Evolutionary conservation across 2,113 vertebrate species (phyloP).

Genomic region (Hiodon tergisus): DNA sequence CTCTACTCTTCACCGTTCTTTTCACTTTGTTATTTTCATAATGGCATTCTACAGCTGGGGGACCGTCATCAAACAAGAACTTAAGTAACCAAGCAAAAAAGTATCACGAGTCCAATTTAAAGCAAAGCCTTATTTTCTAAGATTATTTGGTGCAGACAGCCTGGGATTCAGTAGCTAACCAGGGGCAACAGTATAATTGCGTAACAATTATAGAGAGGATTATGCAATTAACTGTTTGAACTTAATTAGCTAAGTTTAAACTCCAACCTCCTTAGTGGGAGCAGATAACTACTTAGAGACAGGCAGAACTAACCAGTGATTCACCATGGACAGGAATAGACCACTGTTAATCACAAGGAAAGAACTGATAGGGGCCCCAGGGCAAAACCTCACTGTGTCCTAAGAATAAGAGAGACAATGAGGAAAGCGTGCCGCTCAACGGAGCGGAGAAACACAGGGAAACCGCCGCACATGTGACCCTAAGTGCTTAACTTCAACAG

Average conservation of each 20-base stretch:
- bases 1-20: not conserved
- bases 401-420: too few species aligned
- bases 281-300: not conserved
- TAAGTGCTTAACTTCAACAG: too few species aligned
- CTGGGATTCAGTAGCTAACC: not conserved
- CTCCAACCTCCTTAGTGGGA: not conserved
- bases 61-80: not conserved
- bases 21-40: not conserved
- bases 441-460: too few species aligned
- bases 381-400: too few species aligned
- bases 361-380: too few species aligned
- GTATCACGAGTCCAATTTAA: not conserved
- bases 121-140: not conserved
- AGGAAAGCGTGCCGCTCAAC: too few species aligned
- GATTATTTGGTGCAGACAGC: not conserved
- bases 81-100: not conserved
- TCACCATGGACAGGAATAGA: not conserved
- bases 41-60: too few species aligned
- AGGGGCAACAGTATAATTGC: not conserved
- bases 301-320: not conserved
- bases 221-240: conserved; percentile 6
- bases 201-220: not conserved
- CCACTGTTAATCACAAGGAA: not conserved
- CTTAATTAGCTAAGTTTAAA: conserved; percentile 5
- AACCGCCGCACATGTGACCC: too few species aligned